Evolutionary conservation across 2,113 vertebrate species (phyloP).

Genomic region (Zosterops borbonicus): DNA sequence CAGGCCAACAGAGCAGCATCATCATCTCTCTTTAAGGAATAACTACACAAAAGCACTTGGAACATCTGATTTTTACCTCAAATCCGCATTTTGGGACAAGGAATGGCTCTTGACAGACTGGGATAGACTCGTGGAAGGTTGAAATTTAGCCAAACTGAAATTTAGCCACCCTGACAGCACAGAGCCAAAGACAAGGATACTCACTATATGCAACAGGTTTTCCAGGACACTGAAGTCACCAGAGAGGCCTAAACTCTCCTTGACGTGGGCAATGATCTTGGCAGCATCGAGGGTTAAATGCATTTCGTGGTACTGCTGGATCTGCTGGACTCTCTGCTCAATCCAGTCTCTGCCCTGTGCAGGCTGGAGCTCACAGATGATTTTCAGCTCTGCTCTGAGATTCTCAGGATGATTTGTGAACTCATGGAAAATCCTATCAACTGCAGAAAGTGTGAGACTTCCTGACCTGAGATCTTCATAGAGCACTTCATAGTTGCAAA

Average conservation of each 20-base stretch:
- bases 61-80: neutral
- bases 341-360: slow-evolving; percentile 74
- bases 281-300: slow-evolving; percentile 81
- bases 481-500: slow-evolving; percentile 51
- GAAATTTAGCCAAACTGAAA: neutral
- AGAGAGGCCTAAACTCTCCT: slow-evolving; percentile 76
- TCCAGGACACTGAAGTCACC: slow-evolving; percentile 80
- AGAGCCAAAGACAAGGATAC: neutral
- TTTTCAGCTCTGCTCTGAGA: slow-evolving; percentile 71
- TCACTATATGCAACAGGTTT: slow-evolving; percentile 28
- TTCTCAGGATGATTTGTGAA: slow-evolving; percentile 74
- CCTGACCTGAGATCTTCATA: slow-evolving; percentile 76
- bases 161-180: neutral
- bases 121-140: neutral
- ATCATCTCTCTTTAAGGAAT: neutral
- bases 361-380: slow-evolving; percentile 67
- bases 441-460: slow-evolving; percentile 75
- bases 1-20: neutral
- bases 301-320: slow-evolving; percentile 88
- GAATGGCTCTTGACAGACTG: neutral
- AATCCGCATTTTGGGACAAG: neutral
- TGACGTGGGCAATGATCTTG: slow-evolving; percentile 78
- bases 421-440: slow-evolving; percentile 76
- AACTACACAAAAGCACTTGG: neutral
- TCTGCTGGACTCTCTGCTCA: slow-evolving; percentile 77